phyloP scores from a whole-genome alignment of 2,888 invertebrate species.

The Hermaeophaga mercurialis region DNA sequence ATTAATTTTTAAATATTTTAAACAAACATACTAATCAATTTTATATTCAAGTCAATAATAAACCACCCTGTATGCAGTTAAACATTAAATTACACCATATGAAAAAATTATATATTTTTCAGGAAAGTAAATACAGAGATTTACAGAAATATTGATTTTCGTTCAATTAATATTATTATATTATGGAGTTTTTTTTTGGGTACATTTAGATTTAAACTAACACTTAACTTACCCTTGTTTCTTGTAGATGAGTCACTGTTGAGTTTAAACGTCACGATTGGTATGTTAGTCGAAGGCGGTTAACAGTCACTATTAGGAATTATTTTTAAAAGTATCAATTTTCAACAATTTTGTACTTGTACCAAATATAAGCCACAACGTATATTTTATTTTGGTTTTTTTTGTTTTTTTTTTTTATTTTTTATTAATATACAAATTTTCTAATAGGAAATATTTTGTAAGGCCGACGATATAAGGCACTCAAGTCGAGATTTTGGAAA shows the following conservation, averaged over 20 bases:
- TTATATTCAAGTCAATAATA: too few species aligned
- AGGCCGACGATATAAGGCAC: constrained; percentile 60
- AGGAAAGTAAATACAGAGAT: too few species aligned
- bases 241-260: constrained; percentile 25
- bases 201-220: not conserved
- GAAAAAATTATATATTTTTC: too few species aligned
- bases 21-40: too few species aligned
- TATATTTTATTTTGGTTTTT: constrained; percentile 43
- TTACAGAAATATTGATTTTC: too few species aligned
- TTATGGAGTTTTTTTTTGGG: too few species aligned
- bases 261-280: constrained; percentile 40
- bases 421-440: constrained; percentile 56
- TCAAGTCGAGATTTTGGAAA: constrained; percentile 56
- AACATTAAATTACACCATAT: too few species aligned
- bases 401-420: constrained; percentile 48
- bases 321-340: constrained; percentile 40
- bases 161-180: too few species aligned
- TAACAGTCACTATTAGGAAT: constrained; percentile 46
- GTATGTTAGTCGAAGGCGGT: too few species aligned
- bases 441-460: constrained; percentile 52
- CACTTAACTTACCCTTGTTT: constrained; percentile 31
- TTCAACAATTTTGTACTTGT: constrained; percentile 51
- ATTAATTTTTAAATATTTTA: too few species aligned
- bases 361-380: constrained; percentile 52
- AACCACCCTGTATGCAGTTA: too few species aligned